phyloP scores from a whole-genome alignment of 2,797 vertebrate genomes.

The Macrochelys suwanniensis region DNA sequence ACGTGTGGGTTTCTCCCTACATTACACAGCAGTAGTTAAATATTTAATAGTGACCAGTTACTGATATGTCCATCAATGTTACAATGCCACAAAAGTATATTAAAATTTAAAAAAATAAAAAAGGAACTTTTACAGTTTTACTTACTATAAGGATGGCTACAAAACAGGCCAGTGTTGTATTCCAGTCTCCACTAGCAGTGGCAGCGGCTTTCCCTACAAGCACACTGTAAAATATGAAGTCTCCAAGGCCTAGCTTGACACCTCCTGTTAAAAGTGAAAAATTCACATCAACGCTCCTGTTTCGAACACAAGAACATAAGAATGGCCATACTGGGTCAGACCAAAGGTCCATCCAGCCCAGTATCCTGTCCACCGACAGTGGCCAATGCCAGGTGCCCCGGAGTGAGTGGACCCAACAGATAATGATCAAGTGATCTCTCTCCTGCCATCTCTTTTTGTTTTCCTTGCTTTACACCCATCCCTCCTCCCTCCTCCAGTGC shows the following conservation, averaged over 20 bases:
- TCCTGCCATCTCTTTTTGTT: background rate
- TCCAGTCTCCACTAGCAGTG: slow-evolving; percentile 94
- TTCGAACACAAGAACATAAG: background rate
- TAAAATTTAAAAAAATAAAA: background rate
- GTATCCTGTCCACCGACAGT: too few species aligned
- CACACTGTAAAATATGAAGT: slow-evolving; percentile 99
- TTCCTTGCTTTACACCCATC: background rate
- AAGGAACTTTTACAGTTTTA: slow-evolving; percentile 24
- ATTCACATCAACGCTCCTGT: background rate
- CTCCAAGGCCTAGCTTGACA: slow-evolving; percentile 95
- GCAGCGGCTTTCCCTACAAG: slow-evolving; percentile 96
- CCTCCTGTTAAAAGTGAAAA: slow-evolving; percentile 83
- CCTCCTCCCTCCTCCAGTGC: background rate
- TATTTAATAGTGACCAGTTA: slow-evolving; percentile 7
- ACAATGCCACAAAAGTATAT: background rate
- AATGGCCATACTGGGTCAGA: too few species aligned
- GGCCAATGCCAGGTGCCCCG: too few species aligned
- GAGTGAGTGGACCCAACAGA: too few species aligned
- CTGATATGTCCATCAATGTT: background rate
- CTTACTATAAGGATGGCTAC: slow-evolving; percentile 97
- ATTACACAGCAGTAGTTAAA: background rate
- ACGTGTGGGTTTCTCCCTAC: background rate
- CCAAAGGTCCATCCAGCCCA: too few species aligned
- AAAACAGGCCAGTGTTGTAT: slow-evolving; percentile 96
- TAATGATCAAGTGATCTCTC: too few species aligned